Evolutionary conservation across 2,113 vertebrate genomes (phyloP), one percentile per base, ranked within the genome.

Genomic region (Perccottus glenii): DNA sequence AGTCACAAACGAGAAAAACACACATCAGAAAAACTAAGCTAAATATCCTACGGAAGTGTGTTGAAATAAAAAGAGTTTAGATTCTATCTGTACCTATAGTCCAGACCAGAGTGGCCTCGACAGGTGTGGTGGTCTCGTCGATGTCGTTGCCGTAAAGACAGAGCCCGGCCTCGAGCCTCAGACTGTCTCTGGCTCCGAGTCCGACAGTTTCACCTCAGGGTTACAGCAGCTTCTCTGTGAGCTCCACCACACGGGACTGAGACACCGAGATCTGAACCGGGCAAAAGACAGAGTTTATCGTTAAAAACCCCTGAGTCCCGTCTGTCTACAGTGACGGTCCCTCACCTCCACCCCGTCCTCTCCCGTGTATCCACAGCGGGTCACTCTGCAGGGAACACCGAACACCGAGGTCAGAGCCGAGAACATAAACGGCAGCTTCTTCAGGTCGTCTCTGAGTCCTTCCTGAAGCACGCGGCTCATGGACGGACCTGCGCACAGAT

Each of bases 71-170:
- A 33, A n/a, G n/a, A 27, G 19, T 27, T 27, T 27, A 27, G 19
- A 27, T 11, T n/a, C n/a, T n/a, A n/a, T 43, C 12, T 84, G 63
- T 80, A 97, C 98, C 98, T 71, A 99, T 81, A 11, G 97, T 99
- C 96, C 98, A 99, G 15, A 96, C 77, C 14, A 99, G 91, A 32
- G 90, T 91, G 0, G 94, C 96, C 84, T 99, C 97, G 0, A 95
- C 96, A 4, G 98, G 97, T 0, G 95, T 98, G 51, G 95, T 96
- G 38, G 81, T 93, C 80, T 99, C 96, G 0, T 98, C 93, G 0
- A 99, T 99, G 89, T 99, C 96, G 0, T 90, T 97, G 71, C 98
- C 98, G 0, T 99, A 99, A 32, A 99, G 94, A 90, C 97, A 99
- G 70, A 99, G 95, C 11, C 97, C 98, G 0, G 96, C 98, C 83